These are phyloP conservation scores for Ursus arctos DNA, from an alignment of 2,113 vertebrate species.

Conservation along the genomic window DNA sequence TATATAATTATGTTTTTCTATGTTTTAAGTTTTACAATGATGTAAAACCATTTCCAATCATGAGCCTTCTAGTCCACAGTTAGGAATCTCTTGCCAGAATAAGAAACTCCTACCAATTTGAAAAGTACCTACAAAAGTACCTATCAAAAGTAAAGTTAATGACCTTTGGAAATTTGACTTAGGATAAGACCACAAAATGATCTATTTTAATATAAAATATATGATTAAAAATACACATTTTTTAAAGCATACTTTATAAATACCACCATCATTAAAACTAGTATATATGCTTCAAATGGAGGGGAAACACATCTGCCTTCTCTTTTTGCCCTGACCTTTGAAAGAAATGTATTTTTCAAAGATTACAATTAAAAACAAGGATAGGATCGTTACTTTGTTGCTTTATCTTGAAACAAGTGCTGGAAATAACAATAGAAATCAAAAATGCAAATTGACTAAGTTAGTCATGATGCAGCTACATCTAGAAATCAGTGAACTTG, in stretches of 20 bases:
- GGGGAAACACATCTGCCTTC: conserved; percentile 20
- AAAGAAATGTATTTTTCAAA: conserved; percentile 49
- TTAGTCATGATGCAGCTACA: neutral
- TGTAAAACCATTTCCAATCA: neutral
- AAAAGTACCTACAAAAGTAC: neutral
- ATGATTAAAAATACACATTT: neutral
- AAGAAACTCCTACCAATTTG: neutral
- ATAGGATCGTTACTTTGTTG: conserved; percentile 51
- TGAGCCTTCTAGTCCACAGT: neutral
- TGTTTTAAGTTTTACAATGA: conserved; percentile 2
- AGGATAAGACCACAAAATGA: neutral
- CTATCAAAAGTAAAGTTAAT: conserved; percentile 5
- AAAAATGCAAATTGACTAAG: conserved; percentile 22
- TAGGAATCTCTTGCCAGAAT: neutral
- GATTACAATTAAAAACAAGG: conserved; percentile 16
- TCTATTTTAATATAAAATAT: conserved; percentile 13
- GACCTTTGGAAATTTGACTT: neutral
- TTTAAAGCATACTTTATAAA: conserved; percentile 28
- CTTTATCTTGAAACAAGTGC: conserved; percentile 34
- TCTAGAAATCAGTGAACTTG: neutral
- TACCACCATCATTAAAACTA: neutral
- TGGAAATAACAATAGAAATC: conserved; percentile 48
- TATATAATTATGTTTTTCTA: conserved; percentile 30
- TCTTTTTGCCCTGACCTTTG: conserved; percentile 18
- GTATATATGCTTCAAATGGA: neutral